Base-by-base conservation (phyloP, 2,888 invertebrate species). In the Pammene aurita region DNA sequence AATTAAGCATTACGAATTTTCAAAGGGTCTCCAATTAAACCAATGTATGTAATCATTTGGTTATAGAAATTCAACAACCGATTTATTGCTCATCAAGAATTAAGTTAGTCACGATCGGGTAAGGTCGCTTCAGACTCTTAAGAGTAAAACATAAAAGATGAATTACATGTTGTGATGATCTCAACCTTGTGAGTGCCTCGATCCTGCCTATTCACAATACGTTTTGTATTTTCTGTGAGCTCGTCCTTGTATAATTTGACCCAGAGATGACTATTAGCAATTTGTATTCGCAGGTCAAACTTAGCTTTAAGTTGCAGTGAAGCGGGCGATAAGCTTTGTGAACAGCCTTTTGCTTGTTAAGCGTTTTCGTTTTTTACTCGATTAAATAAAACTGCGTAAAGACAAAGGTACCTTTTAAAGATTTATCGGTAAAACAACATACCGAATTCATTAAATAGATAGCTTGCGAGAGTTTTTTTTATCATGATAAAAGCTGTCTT, bases 161-260 rank as follows among this genome's bases (percentile, higher is more conserved):
- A 41, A 64, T 68, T 58, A 68, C 64, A 60, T 46, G 38, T 64
- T 69, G 46, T 48, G 69, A 69, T 69, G 69, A 69, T 69, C 65
- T 69, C 65, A 69, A 63, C 65, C 69, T 69, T 55, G 64, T 41
- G 56, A 67, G 55, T 67, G 58, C 57, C 54, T 65, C 54, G 46
- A 65, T 42, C 57, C 58, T 58, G 34, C 13, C 7, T 34, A 54
- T 54, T 54, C 54, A 54, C 52, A 54, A 34, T n/a, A 13, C 34
- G n/a, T 14, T 52, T 26, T 13, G 13, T 7, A 54, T 54, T 54
- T 26, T 34, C 52, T 34, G 11, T 26, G 9, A 54, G 14, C n/a
- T 46, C 14, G 34, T 54, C 4, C 54, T 54, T 54, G n/a, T 34
- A 54, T 54, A 34, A 54, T 13, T 34, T 54, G 34, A 54, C 7